Percentiles rank a stretch among this genome's conserved stretches.
phyloP scores from a whole-genome alignment of 2,113 vertebrate species.

The Orcinus orca region DNA sequence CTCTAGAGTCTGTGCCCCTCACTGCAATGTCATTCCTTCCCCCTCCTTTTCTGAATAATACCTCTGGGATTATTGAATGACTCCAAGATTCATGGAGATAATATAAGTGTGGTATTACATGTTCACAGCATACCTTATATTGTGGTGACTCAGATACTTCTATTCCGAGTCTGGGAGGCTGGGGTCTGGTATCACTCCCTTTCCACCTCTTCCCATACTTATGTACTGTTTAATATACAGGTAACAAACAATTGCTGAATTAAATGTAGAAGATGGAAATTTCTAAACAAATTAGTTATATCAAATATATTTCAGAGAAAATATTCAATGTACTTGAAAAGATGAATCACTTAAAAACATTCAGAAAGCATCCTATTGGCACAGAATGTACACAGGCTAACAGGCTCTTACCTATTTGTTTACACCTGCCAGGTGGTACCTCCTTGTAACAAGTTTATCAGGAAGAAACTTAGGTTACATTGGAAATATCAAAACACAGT shows the following conservation, averaged over 20 bases:
- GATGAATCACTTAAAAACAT: neutral
- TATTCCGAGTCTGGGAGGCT: neutral
- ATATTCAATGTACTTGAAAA: neutral
- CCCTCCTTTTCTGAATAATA: neutral
- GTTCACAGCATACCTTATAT: neutral
- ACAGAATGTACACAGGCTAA: neutral
- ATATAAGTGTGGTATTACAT: neutral
- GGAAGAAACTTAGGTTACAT: neutral
- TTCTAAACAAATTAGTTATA: neutral
- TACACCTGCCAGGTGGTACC: neutral
- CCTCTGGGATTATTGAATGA: neutral
- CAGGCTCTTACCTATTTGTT: neutral
- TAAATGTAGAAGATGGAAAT: neutral
- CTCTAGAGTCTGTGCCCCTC: neutral
- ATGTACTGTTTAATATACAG: neutral
- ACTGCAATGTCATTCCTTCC: neutral
- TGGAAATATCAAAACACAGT: neutral
- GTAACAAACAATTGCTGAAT: neutral
- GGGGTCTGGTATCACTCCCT: neutral
- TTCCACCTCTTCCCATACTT: neutral
- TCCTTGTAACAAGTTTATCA: neutral
- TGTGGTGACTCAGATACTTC: neutral
- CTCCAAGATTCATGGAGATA: neutral
- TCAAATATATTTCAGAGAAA: constrained; percentile 10
- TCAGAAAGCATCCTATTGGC: neutral